A percentile compares a stretch with the other conserved stretches of the same genome.
Conservation (phyloP, 2,888 invertebrate species). For the Gonocerus acuteangulatus region DNA sequence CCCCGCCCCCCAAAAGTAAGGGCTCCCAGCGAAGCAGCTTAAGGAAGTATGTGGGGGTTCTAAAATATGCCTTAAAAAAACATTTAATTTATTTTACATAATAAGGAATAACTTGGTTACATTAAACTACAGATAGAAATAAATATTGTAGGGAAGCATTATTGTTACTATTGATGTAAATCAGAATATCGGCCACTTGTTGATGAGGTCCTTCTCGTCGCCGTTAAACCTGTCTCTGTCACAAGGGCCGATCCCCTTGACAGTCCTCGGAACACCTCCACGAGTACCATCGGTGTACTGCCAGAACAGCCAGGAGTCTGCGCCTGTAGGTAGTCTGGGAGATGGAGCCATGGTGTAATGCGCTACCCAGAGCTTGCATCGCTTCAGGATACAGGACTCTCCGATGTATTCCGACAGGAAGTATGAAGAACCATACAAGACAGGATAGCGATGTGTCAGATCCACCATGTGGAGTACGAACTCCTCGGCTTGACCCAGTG, state of each 20-base stretch:
- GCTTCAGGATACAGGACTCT: constrained; percentile 16
- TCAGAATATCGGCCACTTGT: too few relatives aligned
- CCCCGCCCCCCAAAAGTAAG: too few relatives aligned
- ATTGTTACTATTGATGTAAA: too few relatives aligned
- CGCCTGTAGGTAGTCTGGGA: constrained; percentile 23
- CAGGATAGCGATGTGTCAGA: constrained; percentile 20
- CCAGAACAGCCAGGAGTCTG: constrained; percentile 35
- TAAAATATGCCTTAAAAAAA: too few relatives aligned
- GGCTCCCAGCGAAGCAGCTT: too few relatives aligned
- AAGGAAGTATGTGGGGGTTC: too few relatives aligned
- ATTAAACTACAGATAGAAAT: too few relatives aligned
- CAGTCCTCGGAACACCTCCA: constrained; percentile 29
- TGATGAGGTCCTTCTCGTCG: background rate
- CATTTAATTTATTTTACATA: too few relatives aligned
- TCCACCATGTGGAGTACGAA: constrained; percentile 29
- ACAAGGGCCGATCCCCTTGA: constrained; percentile 33
- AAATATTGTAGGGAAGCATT: too few relatives aligned
- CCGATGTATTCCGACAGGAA: constrained; percentile 24
- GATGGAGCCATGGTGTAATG: background rate
- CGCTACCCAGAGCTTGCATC: constrained; percentile 34
- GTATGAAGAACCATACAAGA: constrained; percentile 32
- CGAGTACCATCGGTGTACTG: constrained; percentile 35
- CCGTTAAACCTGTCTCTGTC: constrained; percentile 33
- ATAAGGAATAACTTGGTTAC: too few relatives aligned
- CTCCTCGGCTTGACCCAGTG: constrained; percentile 25